Conservation (phyloP, 2,113 vertebrate species). For the Hassar affinis region DNA sequence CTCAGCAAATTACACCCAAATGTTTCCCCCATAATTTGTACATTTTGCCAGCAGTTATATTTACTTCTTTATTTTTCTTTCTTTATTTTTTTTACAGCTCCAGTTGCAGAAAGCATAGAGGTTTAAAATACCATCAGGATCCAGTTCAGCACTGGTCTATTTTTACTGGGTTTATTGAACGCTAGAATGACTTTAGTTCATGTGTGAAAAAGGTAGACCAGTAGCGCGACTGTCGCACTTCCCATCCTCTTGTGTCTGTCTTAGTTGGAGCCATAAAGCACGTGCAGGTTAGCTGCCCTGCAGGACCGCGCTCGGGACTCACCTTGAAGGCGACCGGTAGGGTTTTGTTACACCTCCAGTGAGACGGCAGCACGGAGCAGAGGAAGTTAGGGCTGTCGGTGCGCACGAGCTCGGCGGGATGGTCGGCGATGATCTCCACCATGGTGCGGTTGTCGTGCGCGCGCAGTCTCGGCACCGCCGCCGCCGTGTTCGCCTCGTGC, state of each 20-base stretch:
- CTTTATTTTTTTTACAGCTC: constrained; percentile 1
- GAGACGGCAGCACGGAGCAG: constrained; percentile 87
- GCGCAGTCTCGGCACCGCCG: constrained; percentile 68
- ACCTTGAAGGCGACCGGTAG: constrained; percentile 92
- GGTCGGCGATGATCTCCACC: constrained; percentile 85
- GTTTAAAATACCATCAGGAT: not conserved
- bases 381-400: constrained; percentile 96
- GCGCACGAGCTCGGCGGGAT: constrained; percentile 84
- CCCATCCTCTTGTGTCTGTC: not conserved
- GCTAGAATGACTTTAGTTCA: constrained; percentile 10
- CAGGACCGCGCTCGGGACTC: constrained; percentile 52
- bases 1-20: constrained; percentile 8
- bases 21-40: not conserved
- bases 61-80: not conserved
- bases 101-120: not conserved
- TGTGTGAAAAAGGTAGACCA: constrained; percentile 18
- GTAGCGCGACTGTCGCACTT: not conserved
- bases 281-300: not conserved
- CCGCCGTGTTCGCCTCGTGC: constrained; percentile 58
- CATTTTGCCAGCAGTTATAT: not conserved
- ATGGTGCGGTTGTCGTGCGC: constrained; percentile 80
- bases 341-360: constrained; percentile 96
- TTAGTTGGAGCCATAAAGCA: not conserved
- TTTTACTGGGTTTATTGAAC: constrained; percentile 19
- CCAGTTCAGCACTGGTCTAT: not conserved